Conservation (phyloP, 2,113 vertebrate genomes). For the Chroicocephalus ridibundus region DNA sequence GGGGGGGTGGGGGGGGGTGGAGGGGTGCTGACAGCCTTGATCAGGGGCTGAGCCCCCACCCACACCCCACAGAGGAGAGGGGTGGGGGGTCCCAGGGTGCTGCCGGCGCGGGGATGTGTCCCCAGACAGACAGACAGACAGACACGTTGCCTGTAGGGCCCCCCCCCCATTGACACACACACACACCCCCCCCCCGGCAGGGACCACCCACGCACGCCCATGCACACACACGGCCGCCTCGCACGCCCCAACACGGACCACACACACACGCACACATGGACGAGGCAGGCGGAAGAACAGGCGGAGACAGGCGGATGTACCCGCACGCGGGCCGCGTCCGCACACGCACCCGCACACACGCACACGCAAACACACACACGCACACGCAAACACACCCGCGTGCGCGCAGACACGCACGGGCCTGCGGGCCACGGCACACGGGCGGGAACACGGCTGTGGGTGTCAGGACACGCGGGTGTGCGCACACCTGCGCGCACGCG, state of each 20-base stretch:
- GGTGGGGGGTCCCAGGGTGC: background rate
- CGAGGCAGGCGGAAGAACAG: background rate
- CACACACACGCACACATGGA: background rate
- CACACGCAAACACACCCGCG: background rate
- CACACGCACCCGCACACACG: background rate
- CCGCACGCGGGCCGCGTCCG: rapidly evolving
- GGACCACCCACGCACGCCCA: background rate
- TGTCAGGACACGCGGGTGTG: rapidly evolving
- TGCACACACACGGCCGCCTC: background rate
- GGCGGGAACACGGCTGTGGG: rapidly evolving
- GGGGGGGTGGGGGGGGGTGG: background rate
- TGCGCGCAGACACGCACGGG: background rate
- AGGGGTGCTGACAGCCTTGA: background rate
- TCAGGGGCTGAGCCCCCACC: background rate
- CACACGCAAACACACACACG: background rate
- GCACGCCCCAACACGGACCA: background rate
- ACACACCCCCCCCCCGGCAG: background rate
- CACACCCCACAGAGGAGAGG: background rate
- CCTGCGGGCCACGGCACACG: rapidly evolving
- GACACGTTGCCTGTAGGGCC: background rate
- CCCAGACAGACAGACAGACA: background rate
- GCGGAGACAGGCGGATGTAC: background rate
- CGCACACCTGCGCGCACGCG: rapidly evolving
- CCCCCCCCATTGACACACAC: too few relatives aligned
- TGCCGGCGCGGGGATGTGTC: rapidly evolving